phyloP scores from a whole-genome alignment of 1,140 invertebrate species.

The Neodiprion lecontei region DNA sequence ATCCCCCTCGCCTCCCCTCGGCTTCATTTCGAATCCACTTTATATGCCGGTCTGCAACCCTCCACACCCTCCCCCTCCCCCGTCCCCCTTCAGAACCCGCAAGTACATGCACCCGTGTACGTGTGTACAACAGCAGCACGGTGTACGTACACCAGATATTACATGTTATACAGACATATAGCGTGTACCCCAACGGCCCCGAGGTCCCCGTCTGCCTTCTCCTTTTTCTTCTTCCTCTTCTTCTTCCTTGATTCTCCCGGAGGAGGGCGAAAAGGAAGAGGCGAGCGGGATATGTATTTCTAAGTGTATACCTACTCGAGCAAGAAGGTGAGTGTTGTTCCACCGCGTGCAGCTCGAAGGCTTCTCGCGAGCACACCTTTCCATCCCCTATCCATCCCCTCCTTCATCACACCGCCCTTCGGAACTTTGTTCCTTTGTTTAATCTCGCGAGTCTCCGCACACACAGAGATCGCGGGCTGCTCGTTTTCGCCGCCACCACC shows the following conservation, averaged over 20 bases:
- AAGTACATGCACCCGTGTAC: no score
- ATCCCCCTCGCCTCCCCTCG: conserved; percentile 25
- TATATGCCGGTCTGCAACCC: conserved; percentile 51
- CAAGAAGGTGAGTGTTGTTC: background rate
- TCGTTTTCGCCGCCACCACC: conserved; percentile 21
- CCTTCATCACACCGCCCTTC: background rate
- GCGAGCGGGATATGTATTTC: background rate
- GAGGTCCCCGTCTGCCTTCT: conserved; percentile 1
- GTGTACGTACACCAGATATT: no score
- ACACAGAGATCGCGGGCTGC: conserved; percentile 18
- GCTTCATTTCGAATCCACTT: conserved; percentile 58
- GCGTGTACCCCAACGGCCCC: no score
- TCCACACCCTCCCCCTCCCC: no score
- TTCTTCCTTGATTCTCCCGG: background rate
- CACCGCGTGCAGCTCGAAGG: background rate
- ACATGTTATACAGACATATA: no score
- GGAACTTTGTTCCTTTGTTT: conserved; percentile 44
- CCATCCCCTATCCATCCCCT: background rate
- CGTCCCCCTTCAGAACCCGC: no score
- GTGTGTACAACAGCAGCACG: no score
- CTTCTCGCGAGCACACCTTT: background rate
- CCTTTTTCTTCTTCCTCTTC: conserved; percentile 3
- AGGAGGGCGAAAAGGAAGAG: conserved; percentile 4
- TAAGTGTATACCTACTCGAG: background rate
- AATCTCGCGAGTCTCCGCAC: conserved; percentile 37